Conservation (phyloP, 2,797 vertebrate species). For the Gobio occitaniae region DNA sequence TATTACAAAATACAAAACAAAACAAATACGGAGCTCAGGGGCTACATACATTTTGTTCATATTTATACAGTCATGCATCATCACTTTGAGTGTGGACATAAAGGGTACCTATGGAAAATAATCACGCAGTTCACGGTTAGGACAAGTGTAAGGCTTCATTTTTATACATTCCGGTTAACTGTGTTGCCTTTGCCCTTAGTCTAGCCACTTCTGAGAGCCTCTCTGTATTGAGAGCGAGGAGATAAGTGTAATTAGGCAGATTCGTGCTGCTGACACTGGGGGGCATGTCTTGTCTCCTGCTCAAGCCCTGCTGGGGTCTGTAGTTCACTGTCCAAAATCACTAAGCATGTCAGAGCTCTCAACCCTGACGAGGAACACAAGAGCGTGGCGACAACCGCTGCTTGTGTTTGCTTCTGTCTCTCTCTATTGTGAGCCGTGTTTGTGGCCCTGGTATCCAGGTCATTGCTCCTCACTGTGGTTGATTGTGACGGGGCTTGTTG, state of each 20-base stretch:
- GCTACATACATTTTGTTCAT: not conserved
- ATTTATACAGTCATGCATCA: not conserved
- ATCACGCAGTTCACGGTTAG: not conserved
- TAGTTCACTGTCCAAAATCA: constrained; percentile 26
- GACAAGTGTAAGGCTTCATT: not conserved
- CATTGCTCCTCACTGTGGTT: constrained; percentile 69
- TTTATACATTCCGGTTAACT: not conserved
- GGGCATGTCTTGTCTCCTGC: constrained; percentile 24
- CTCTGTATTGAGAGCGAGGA: constrained; percentile 7
- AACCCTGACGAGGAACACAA: constrained; percentile 20
- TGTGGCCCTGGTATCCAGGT: constrained; percentile 72
- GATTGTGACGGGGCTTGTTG: constrained; percentile 64
- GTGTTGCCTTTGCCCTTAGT: not conserved
- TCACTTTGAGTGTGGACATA: not conserved
- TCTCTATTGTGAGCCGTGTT: constrained; percentile 48
- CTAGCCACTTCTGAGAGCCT: not conserved
- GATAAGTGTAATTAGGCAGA: constrained; percentile 36
- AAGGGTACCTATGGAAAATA: not conserved
- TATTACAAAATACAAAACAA: not conserved
- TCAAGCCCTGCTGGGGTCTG: constrained; percentile 39
- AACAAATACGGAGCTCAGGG: not conserved
- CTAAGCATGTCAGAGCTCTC: constrained; percentile 21
- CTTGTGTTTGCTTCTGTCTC: constrained; percentile 30
- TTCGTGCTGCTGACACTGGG: not conserved
- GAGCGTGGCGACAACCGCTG: not conserved